A percentile compares a stretch with the other conserved stretches of the same genome.
These are phyloP conservation scores for Aporophyla nigra DNA, from an alignment of 2,888 invertebrate species.

Conservation along the genomic window DNA sequence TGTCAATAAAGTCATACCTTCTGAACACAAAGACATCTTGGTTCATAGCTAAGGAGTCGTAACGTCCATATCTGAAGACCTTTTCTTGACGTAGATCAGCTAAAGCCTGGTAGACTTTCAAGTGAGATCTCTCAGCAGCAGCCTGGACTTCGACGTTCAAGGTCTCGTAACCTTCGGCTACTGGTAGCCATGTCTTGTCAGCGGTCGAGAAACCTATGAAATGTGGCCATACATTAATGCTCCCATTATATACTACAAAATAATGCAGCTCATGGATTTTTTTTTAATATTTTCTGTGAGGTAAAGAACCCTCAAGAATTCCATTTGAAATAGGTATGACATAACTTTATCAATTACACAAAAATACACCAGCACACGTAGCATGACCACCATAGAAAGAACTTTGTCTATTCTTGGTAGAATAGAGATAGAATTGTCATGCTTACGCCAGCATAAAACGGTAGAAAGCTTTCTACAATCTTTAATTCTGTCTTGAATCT, in stretches of 20 bases:
- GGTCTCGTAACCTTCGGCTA: constrained; percentile 91
- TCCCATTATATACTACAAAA: neutral
- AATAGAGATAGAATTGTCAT: no score
- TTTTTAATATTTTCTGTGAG: no score
- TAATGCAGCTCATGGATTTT: neutral
- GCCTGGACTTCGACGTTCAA: constrained; percentile 91
- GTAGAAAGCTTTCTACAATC: no score
- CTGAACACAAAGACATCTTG: constrained; percentile 90
- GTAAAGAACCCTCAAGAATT: neutral
- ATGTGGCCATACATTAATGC: neutral
- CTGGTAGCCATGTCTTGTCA: constrained; percentile 92
- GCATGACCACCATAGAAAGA: no score
- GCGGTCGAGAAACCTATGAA: constrained; percentile 91
- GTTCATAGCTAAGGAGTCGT: constrained; percentile 89
- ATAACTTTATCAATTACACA: neutral
- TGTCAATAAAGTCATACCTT: constrained; percentile 79
- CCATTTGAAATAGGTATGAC: neutral
- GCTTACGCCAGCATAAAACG: no score
- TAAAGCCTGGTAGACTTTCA: constrained; percentile 91
- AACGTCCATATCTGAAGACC: constrained; percentile 89
- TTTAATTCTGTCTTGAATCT: no score
- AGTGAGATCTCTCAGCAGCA: constrained; percentile 88
- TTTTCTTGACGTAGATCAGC: constrained; percentile 89
- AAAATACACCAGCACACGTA: no score
- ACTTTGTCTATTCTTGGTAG: no score